A percentile compares a stretch with the other conserved stretches of the same genome.
These are phyloP conservation scores for Drosophila neocordata DNA, from an alignment of 1,140 invertebrate genomes.

Conservation along the genomic window DNA sequence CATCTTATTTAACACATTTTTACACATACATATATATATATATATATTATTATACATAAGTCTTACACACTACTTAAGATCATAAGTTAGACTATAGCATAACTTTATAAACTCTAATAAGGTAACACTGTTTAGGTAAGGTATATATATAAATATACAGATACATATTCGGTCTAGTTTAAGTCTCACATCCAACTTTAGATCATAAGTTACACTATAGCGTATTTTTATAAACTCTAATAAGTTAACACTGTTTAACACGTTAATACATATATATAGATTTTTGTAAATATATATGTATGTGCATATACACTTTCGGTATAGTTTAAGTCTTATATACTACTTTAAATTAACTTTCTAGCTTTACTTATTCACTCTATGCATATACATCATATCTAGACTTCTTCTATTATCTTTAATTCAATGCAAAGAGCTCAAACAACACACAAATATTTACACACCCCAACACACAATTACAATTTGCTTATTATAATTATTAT, in stretches of 20 bases:
- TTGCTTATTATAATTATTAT: constrained; percentile 17
- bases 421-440: constrained; percentile 59
- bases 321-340: constrained; percentile 51
- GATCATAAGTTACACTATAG: too few species aligned
- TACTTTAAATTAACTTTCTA: constrained; percentile 41
- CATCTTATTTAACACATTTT: constrained; percentile 25
- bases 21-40: too few species aligned
- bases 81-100: too few species aligned
- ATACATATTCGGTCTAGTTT: too few species aligned
- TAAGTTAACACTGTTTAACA: constrained; percentile 7
- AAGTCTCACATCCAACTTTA: too few species aligned
- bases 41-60: too few species aligned
- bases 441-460: constrained; percentile 50
- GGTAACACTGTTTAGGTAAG: too few species aligned
- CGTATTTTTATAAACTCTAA: constrained; percentile 18
- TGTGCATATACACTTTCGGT: too few species aligned
- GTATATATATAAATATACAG: too few species aligned
- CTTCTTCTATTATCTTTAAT: constrained; percentile 61
- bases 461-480: constrained; percentile 44
- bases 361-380: constrained; percentile 26
- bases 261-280: not conserved
- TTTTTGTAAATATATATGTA: too few species aligned
- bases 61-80: constrained; percentile 24
- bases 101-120: too few species aligned
- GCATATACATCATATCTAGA: constrained; percentile 53